Percentiles rank a stretch among this genome's conserved stretches.
phyloP scores from a whole-genome alignment of 1,140 invertebrate genomes.

The Drosophila insularis region DNA sequence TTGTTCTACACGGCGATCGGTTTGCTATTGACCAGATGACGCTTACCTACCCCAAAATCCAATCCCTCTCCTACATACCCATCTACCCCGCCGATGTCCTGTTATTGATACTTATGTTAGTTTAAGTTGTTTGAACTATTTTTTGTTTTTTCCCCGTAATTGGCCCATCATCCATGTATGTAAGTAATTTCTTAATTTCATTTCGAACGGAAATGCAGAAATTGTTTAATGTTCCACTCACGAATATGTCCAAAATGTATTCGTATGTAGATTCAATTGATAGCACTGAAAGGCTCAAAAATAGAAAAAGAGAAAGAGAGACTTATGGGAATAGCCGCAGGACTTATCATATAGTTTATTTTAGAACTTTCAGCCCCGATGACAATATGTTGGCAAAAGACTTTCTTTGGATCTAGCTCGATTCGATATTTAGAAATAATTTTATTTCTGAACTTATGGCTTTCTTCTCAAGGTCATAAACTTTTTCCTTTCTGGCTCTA shows the following conservation, averaged over 20 bases:
- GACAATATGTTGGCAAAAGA: no score
- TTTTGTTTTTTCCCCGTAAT: slow-evolving; percentile 20
- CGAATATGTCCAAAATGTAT: not conserved
- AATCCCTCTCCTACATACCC: not conserved
- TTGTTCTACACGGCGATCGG: slow-evolving; percentile 62
- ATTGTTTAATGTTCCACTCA: not conserved
- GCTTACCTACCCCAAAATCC: slow-evolving; percentile 11
- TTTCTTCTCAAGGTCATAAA: no score
- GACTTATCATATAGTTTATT: no score
- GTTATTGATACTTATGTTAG: slow-evolving; percentile 59
- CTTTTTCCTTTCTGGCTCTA: no score
- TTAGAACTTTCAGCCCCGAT: no score
- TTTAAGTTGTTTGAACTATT: slow-evolving; percentile 54
- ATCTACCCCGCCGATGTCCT: slow-evolving; percentile 11
- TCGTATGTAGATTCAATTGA: not conserved
- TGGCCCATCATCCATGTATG: slow-evolving; percentile 28
- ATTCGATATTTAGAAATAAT: no score
- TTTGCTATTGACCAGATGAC: slow-evolving; percentile 61
- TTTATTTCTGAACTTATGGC: no score
- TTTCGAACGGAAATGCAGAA: slow-evolving; percentile 12
- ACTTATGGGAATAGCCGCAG: no score
- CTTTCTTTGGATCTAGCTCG: no score
- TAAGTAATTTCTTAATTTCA: slow-evolving; percentile 50
- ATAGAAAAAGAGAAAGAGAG: no score
- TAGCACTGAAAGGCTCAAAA: no score